These are phyloP conservation scores for Macrobrachium nipponense DNA, from an alignment of 1,140 invertebrate genomes.

Conservation along the genomic window DNA sequence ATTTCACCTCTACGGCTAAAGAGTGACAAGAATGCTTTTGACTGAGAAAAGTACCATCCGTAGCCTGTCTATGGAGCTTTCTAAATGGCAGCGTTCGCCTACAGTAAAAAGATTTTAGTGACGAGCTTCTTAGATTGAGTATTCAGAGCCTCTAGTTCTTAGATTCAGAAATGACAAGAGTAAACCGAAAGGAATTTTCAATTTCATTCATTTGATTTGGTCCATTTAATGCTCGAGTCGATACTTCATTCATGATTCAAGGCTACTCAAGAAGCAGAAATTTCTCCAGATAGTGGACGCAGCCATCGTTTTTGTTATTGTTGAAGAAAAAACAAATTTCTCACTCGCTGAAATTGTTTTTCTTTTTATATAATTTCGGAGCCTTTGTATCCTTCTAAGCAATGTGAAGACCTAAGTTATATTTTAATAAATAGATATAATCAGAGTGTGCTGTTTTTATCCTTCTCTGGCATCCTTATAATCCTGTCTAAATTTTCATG, in stretches of 20 bases:
- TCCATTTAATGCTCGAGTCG: neutral
- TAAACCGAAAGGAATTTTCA: no score
- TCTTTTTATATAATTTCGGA: slow-evolving; percentile 18
- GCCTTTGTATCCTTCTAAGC: slow-evolving; percentile 54
- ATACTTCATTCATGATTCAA: neutral
- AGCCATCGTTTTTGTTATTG: slow-evolving; percentile 27
- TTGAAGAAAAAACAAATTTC: neutral
- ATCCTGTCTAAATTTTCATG: no score
- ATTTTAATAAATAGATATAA: slow-evolving; percentile 62
- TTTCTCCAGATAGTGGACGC: slow-evolving; percentile 6
- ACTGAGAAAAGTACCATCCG: neutral
- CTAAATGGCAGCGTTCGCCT: slow-evolving; percentile 28
- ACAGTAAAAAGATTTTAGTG: slow-evolving; percentile 12
- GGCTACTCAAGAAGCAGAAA: slow-evolving; percentile 16
- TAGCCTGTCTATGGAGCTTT: slow-evolving; percentile 20
- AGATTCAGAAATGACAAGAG: slow-evolving; percentile 7
- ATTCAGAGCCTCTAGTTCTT: slow-evolving; percentile 30
- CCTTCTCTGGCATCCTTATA: no score
- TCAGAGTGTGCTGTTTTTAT: no score
- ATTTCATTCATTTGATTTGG: slow-evolving; percentile 31
- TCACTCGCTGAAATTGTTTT: neutral
- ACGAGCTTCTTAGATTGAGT: slow-evolving; percentile 24
- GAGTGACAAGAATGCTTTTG: no score
- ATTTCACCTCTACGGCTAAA: no score
- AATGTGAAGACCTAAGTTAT: slow-evolving; percentile 60